Percentiles rank a stretch among this genome's conserved stretches.
These are phyloP conservation scores for Panthera leo DNA, from an alignment of 2,113 vertebrate species.

Conservation along the genomic window DNA sequence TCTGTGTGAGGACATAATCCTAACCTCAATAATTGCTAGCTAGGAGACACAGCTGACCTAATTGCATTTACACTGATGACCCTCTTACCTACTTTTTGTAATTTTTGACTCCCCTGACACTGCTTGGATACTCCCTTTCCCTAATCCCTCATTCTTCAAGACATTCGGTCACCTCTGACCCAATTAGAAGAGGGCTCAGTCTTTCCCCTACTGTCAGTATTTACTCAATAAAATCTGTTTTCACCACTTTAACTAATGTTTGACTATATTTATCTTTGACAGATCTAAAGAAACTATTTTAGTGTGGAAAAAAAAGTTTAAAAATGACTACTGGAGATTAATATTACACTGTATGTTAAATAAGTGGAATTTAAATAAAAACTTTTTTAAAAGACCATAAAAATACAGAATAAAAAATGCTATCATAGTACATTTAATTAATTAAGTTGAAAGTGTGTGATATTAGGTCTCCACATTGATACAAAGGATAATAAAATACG, in stretches of 20 bases:
- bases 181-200: neutral
- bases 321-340: neutral
- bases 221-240: neutral
- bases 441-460: neutral
- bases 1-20: neutral
- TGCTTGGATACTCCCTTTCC: neutral
- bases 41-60: neutral
- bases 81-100: neutral
- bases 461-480: neutral
- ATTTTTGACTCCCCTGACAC: neutral
- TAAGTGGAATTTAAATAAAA: neutral
- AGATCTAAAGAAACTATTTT: neutral
- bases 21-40: neutral
- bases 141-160: neutral
- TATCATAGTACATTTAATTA: neutral
- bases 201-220: neutral
- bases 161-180: neutral
- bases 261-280: neutral
- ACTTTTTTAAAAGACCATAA: neutral
- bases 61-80: neutral
- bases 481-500: neutral
- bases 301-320: neutral
- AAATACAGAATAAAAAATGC: constrained; percentile 31
- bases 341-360: neutral
- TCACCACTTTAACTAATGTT: neutral